phyloP scores from a whole-genome alignment of 2,797 vertebrate genomes.

The Austrolebias charrua region DNA sequence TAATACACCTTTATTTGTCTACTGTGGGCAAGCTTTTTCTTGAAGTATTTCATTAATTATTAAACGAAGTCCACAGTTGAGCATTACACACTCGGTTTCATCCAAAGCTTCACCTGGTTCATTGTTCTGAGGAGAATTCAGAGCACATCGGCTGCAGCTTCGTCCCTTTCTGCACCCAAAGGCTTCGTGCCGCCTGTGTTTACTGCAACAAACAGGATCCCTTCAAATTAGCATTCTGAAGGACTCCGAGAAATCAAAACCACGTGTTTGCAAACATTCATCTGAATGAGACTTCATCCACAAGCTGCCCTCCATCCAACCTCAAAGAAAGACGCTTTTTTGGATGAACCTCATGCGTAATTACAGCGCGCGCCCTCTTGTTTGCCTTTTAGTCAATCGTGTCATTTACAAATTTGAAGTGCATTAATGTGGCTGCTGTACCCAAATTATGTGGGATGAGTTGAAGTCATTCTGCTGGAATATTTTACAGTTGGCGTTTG shows the following conservation, averaged over 20 bases:
- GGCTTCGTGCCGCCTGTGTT: constrained; percentile 37
- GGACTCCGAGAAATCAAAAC: constrained; percentile 57
- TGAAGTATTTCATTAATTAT: no score
- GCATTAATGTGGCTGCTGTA: constrained; percentile 54
- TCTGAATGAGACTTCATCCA: constrained; percentile 55
- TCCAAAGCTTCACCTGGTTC: constrained; percentile 31
- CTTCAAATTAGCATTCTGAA: constrained; percentile 46
- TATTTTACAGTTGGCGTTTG: constrained; percentile 27
- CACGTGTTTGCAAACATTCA: constrained; percentile 58
- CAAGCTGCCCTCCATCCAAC: constrained; percentile 47
- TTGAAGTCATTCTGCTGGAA: constrained; percentile 38
- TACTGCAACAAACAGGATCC: constrained; percentile 44
- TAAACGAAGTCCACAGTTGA: no score
- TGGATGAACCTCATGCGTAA: constrained; percentile 61
- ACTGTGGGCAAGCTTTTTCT: no score
- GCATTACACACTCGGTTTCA: no score
- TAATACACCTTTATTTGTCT: no score
- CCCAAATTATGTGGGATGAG: constrained; percentile 38
- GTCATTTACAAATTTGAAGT: constrained; percentile 58
- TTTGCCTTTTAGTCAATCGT: constrained; percentile 46
- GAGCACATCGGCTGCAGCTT: constrained; percentile 25
- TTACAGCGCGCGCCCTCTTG: constrained; percentile 54
- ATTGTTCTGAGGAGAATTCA: constrained; percentile 22
- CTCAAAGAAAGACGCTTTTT: constrained; percentile 37
- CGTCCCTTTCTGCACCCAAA: no score